Evolutionary conservation across 1,140 invertebrate genomes (phyloP).

Genomic region (Drosophila elegans): DNA sequence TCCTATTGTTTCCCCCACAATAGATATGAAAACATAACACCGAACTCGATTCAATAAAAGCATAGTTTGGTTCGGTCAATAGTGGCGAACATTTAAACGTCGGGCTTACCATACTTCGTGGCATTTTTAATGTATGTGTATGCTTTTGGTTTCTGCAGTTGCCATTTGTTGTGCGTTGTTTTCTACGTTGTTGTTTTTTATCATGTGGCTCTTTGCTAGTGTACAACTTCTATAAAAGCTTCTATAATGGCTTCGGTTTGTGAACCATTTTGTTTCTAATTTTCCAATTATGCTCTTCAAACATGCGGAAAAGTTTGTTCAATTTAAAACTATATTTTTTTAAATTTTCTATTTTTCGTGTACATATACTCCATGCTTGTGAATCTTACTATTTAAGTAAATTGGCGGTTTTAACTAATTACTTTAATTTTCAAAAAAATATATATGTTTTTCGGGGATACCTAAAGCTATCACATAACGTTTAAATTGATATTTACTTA

Average conservation of each 20-base stretch:
- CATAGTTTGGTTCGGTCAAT: slow-evolving; percentile 33
- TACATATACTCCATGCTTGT: too few relatives aligned
- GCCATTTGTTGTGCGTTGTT: slow-evolving; percentile 31
- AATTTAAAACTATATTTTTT: not conserved
- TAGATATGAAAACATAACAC: slow-evolving; percentile 16
- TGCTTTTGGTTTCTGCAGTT: slow-evolving; percentile 39
- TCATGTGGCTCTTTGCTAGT: slow-evolving; percentile 14
- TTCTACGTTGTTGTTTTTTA: slow-evolving; percentile 56
- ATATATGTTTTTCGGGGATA: too few relatives aligned
- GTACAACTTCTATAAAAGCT: slow-evolving; percentile 5
- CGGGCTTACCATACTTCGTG: slow-evolving; percentile 30
- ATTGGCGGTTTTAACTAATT: too few relatives aligned
- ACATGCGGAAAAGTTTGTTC: not conserved
- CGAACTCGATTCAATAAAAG: slow-evolving; percentile 19
- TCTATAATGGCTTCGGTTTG: not conserved
- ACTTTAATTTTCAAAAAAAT: too few relatives aligned
- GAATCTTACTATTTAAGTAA: too few relatives aligned
- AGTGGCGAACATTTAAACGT: slow-evolving; percentile 54
- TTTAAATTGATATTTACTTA: too few relatives aligned
- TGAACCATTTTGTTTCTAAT: not conserved
- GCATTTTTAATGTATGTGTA: slow-evolving; percentile 59
- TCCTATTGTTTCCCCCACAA: slow-evolving; percentile 2
- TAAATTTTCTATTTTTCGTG: too few relatives aligned
- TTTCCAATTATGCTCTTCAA: not conserved
- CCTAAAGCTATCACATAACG: too few relatives aligned